phyloP scores from a whole-genome alignment of 2,797 vertebrate genomes.

The Fundulus diaphanus region DNA sequence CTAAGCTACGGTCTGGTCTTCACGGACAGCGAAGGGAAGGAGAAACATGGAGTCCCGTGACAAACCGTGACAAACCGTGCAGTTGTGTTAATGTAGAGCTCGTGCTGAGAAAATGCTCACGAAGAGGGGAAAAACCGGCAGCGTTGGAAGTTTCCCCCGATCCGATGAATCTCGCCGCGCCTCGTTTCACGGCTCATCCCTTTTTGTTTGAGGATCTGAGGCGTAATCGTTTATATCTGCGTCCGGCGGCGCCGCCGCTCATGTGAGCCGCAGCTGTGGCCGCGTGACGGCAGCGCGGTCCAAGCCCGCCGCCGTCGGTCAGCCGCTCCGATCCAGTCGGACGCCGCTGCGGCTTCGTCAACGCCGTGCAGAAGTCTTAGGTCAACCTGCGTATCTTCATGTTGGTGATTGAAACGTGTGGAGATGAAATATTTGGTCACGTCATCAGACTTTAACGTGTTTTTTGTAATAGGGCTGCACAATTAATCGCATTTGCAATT shows the following conservation, averaged over 20 bases:
- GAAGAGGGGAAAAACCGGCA: neutral
- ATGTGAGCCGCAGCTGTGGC: neutral
- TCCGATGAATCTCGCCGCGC: neutral
- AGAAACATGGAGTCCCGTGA: slow-evolving; percentile 8
- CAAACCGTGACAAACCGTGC: neutral
- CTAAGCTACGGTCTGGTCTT: neutral
- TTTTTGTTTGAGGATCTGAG: neutral
- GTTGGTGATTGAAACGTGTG: too few relatives aligned
- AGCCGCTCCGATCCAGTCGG: too few relatives aligned
- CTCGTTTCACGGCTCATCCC: neutral
- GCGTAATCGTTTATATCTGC: neutral
- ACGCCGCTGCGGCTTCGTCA: too few relatives aligned
- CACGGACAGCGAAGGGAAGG: neutral
- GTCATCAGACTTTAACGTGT: neutral
- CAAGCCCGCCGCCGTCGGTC: neutral
- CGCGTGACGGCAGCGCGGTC: neutral
- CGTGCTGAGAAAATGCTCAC: neutral
- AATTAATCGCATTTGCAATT: too few relatives aligned
- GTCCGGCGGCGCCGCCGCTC: neutral
- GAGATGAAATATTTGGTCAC: neutral
- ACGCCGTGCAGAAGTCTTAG: too few relatives aligned
- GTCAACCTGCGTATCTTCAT: too few relatives aligned
- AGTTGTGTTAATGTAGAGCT: neutral
- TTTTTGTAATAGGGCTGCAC: too few relatives aligned
- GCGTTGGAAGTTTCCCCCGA: neutral